Evolutionary conservation across 2,888 invertebrate species (phyloP).

Genomic region (Pinctada fucata): DNA sequence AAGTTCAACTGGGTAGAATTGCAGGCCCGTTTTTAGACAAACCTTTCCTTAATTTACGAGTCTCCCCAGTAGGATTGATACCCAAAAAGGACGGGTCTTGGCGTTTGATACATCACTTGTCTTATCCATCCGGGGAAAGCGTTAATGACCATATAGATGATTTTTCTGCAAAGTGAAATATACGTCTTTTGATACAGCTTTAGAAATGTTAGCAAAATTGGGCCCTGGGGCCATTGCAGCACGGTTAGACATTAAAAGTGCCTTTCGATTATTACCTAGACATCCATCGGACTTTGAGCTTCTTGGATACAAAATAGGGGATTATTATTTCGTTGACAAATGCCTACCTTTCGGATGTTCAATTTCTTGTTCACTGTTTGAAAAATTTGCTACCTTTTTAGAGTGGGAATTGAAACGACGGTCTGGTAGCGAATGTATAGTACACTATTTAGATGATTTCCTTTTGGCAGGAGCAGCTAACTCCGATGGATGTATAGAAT

Average conservation of each 20-base stretch:
- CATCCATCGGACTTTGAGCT: conserved; percentile 15
- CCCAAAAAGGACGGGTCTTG: conserved; percentile 14
- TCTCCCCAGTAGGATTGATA: conserved; percentile 9
- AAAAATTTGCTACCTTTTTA: conserved; percentile 14
- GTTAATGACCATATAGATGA: conserved; percentile 20
- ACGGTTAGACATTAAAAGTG: conserved; percentile 11
- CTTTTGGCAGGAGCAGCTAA: not conserved
- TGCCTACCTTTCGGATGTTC: conserved; percentile 21
- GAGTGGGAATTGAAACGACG: not conserved
- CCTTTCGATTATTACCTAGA: conserved; percentile 16
- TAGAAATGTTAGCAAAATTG: conserved; percentile 7
- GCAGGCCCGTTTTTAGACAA: not conserved
- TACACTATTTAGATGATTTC: conserved; percentile 20
- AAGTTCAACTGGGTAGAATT: conserved; percentile 13
- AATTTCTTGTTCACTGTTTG: conserved; percentile 7
- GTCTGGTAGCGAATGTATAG: not conserved
- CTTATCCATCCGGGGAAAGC: not conserved
- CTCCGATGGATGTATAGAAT: not conserved
- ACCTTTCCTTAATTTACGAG: not conserved
- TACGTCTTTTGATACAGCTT: conserved; percentile 21
- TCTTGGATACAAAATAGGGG: not conserved
- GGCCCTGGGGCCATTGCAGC: conserved; percentile 5
- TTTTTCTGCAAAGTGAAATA: not conserved
- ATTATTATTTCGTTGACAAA: conserved; percentile 10
- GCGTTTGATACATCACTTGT: conserved; percentile 26